Percentiles rank a stretch among this genome's conserved stretches.
phyloP scores from a whole-genome alignment of 2,797 vertebrate genomes.

The Tokudaia muenninki region DNA sequence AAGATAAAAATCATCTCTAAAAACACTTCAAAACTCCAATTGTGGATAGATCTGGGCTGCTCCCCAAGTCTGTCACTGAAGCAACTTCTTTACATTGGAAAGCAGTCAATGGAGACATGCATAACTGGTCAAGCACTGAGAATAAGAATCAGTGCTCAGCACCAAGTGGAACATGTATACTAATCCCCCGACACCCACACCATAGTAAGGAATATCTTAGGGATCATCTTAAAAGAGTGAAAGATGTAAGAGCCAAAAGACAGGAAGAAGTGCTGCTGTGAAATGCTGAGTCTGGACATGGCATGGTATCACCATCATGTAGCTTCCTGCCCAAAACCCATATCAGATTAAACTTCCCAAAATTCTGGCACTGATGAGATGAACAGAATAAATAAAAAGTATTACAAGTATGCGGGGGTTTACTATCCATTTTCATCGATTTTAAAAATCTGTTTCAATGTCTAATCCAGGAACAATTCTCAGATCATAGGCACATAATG shows the following conservation, averaged over 20 bases:
- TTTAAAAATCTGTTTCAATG: neutral
- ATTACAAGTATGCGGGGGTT: neutral
- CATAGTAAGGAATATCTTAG: neutral
- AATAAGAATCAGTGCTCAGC: neutral
- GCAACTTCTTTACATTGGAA: neutral
- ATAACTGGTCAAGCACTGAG: neutral
- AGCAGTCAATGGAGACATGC: neutral
- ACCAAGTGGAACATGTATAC: neutral
- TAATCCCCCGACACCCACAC: neutral
- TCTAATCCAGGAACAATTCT: neutral
- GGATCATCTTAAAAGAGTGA: neutral
- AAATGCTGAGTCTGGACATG: neutral
- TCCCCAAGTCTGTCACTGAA: neutral
- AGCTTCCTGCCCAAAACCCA: neutral
- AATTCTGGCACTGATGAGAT: neutral
- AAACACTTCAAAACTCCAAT: neutral
- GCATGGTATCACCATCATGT: neutral
- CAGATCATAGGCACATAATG: neutral
- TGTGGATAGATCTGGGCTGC: neutral
- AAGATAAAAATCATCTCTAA: constrained; percentile 19
- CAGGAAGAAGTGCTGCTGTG: neutral
- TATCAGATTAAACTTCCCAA: neutral
- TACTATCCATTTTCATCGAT: neutral
- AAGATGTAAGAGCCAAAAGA: neutral
- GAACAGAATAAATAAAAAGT: neutral